Base-by-base conservation (phyloP, 2,888 invertebrate genomes). In the Seira sanloemensis region DNA sequence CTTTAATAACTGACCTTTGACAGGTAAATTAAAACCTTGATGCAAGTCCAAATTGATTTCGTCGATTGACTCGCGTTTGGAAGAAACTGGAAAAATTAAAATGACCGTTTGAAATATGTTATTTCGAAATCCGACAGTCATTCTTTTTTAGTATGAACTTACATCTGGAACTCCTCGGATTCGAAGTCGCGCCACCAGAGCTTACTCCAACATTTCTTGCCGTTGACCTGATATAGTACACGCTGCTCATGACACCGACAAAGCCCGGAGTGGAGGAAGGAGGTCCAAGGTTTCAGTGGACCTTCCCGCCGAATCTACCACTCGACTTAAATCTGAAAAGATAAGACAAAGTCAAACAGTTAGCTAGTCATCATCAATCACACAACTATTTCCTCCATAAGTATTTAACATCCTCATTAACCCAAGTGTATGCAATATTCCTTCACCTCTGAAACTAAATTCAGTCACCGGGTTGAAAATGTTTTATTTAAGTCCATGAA, bases 21-120 rank as follows among this genome's bases (percentile, higher is more conserved):
- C n/a, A n/a, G n/a, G n/a, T n/a, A n/a, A n/a, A n/a, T n/a, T n/a
- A n/a, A n/a, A 0, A 86, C 86, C 86, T 74, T 85, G 86, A 78
- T 74, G 85, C 62, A 85, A 85, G 78, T 88, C 88, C 25, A 88
- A 37, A 16, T 75, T 72, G 18, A 88, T 71, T 21, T 87, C 88
- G 58, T 88, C 88, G 4, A 27, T 50, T 24, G 79, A 79, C 0
- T 88, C 88, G 12, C 84, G 79, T 68, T 86, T 72, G 24, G 83
- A 37, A 1, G 83, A 18, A 71, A 82, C 83, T 77, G 27, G 19
- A 81, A 69, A 58, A 9, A 58, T 58, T 9, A 58, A 5, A 2
- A 58, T n/a, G 19, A 18, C n/a, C 19, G 19, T 58, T 18, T 18
- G n/a, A 58, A 58, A 5, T 18, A 2, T 58, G 58, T 21, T 5